Evolutionary conservation across 2,797 vertebrate genomes (phyloP), one percentile per base, ranked within the genome.

Genomic region (Tokudaia muenninki): DNA sequence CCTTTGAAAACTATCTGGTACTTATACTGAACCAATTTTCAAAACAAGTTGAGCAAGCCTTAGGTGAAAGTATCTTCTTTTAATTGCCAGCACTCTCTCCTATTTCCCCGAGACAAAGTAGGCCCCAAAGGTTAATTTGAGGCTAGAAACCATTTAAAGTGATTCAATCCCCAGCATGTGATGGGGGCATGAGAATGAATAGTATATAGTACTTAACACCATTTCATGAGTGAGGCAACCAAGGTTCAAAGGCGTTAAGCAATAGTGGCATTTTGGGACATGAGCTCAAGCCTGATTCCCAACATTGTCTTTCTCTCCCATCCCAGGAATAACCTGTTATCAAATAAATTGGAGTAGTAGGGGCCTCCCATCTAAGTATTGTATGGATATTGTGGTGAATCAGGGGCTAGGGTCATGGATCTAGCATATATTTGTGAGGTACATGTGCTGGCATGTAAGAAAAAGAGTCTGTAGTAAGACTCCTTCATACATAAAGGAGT

Each of bases 1-100:
- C 93, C 94, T 95, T 94, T 77, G 94, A 81, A 93, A 94, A 86
- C 44, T 29, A 50, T 87, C 80, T 63, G 11, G 55, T 63, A 41
- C 5, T 72, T 88, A 65, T 50, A 83, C 75, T 50, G 41, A 79
- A 92, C n/a, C 77, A 90, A 21, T 74, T 98, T 97, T 94, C 31
- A 8, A 94, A 93, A 95, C 55, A n/a, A 92, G 22, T 74, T 82
- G 63, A 47, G 67, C 59, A 91, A 94, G 37, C 55, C 65, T 57
- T 72, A 44, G 17, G 55, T 86, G 91, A 91, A 94, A 94, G 72
- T 83, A 63, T 87, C 74, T 84, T 91, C 82, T 90, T 87, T 79
- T 26, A 88, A 91, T 86, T 72, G 59, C 74, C 29, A 91, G 59
- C 14, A 55, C 41, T 92, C 29, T 79, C 55, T 83, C 87, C 37